Percentiles rank a stretch among this genome's conserved stretches.
Conservation (phyloP, 2,113 vertebrate species). For the Empidonax alnorum region DNA sequence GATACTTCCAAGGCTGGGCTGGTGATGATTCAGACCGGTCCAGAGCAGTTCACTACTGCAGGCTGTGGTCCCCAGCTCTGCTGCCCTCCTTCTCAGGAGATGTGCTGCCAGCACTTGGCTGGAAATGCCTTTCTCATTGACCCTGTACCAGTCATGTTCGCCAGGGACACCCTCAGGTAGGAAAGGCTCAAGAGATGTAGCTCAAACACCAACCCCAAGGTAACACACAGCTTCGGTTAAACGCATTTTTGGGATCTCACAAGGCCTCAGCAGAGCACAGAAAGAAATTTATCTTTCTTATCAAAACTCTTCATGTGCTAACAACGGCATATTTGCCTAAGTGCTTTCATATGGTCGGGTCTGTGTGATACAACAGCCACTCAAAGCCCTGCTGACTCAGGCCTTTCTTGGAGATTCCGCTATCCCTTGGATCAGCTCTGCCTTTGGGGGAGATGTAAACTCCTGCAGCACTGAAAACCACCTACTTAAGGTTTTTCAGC, state of each 20-base stretch:
- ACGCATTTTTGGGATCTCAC: background rate
- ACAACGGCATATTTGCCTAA: background rate
- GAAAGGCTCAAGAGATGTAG: background rate
- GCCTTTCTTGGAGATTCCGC: background rate
- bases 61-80: too few relatives aligned
- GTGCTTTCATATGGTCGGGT: background rate
- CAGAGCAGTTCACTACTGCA: background rate
- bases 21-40: background rate
- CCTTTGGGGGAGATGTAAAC: background rate
- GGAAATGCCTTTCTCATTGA: background rate
- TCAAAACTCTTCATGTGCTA: background rate
- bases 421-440: background rate
- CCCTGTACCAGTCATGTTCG: background rate
- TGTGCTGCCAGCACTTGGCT: background rate
- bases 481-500: background rate
- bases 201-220: background rate
- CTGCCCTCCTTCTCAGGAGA: background rate
- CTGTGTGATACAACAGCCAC: background rate
- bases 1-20: background rate
- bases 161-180: background rate
- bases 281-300: slow-evolving; percentile 5
- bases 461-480: background rate
- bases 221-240: background rate
- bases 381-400: background rate
- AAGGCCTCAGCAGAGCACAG: background rate